Percentiles rank a stretch among this genome's conserved stretches.
Conservation (phyloP, 2,113 vertebrate genomes). For the Thinocorus orbignyianus region DNA sequence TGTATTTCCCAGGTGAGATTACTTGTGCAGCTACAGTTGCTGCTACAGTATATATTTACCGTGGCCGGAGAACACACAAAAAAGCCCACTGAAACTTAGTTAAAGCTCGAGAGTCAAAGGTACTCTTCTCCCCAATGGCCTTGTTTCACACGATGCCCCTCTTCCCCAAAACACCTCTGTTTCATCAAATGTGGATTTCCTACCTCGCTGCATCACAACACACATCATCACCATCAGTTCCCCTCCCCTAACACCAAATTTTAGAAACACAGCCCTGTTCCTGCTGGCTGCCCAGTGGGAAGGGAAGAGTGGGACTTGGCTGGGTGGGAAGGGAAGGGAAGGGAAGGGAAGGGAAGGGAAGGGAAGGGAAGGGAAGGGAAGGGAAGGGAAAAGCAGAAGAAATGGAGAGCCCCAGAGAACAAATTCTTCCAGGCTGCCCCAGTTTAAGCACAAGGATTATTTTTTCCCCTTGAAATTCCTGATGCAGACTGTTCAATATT, state of each 20-base stretch:
- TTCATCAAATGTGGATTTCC: background rate
- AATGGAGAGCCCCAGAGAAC: background rate
- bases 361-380: background rate
- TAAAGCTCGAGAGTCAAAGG: background rate
- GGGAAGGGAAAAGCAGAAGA: background rate
- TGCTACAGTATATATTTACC: background rate
- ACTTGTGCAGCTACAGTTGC: background rate
- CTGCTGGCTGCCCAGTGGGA: background rate
- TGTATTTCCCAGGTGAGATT: slow-evolving; percentile 42
- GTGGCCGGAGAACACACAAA: background rate
- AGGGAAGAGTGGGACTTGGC: background rate
- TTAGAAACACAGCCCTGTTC: background rate
- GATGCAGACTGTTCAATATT: slow-evolving; percentile 8
- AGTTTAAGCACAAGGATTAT: background rate
- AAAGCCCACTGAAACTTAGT: background rate
- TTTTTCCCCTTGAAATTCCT: slow-evolving; percentile 1
- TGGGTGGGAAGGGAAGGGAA: background rate
- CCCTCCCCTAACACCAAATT: background rate
- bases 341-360: background rate
- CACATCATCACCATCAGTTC: too few relatives aligned
- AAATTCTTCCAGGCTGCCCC: slow-evolving; percentile 15
- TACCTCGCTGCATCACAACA: background rate
- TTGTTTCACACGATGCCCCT: background rate
- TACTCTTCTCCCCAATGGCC: background rate
- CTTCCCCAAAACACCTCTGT: background rate